Conservation (phyloP, 2,888 invertebrate species). For the Drosophila barbarae region DNA sequence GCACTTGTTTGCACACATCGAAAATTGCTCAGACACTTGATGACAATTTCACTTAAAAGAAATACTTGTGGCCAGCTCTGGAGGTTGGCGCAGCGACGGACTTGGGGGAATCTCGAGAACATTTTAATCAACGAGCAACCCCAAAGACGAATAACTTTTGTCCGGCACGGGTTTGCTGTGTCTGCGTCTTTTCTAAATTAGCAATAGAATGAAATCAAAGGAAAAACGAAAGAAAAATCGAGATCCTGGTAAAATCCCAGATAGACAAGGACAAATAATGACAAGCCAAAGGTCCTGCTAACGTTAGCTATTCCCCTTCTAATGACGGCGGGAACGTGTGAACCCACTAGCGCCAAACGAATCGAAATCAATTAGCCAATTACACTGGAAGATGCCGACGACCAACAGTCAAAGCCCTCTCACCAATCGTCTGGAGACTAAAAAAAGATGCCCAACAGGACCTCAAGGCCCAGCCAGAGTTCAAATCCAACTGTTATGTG, state of each 20-base stretch:
- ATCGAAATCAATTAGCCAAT: constrained; percentile 79
- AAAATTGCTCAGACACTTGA: constrained; percentile 70
- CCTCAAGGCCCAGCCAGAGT: constrained; percentile 4
- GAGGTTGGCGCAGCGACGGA: constrained; percentile 1
- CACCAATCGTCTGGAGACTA: not conserved
- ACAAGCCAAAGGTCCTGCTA: constrained; percentile 61
- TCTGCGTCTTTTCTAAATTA: constrained; percentile 67
- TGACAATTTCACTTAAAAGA: constrained; percentile 72
- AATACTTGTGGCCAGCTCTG: constrained; percentile 51
- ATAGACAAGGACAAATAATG: constrained; percentile 56
- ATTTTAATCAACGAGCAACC: constrained; percentile 64
- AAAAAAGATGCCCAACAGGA: constrained; percentile 2
- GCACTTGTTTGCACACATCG: constrained; percentile 72
- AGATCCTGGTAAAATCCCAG: constrained; percentile 47
- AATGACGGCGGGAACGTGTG: constrained; percentile 55
- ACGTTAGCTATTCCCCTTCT: constrained; percentile 57
- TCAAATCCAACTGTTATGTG: constrained; percentile 50
- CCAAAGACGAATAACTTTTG: constrained; percentile 67
- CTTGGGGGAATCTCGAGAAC: constrained; percentile 33
- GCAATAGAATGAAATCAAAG: constrained; percentile 47
- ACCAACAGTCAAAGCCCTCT: constrained; percentile 33
- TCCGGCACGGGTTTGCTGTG: constrained; percentile 53
- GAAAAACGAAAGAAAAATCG: not conserved
- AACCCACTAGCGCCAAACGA: constrained; percentile 61
- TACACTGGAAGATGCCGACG: constrained; percentile 71